Base-by-base conservation (phyloP, 2,888 invertebrate species). In the Aleiodes alternator region DNA sequence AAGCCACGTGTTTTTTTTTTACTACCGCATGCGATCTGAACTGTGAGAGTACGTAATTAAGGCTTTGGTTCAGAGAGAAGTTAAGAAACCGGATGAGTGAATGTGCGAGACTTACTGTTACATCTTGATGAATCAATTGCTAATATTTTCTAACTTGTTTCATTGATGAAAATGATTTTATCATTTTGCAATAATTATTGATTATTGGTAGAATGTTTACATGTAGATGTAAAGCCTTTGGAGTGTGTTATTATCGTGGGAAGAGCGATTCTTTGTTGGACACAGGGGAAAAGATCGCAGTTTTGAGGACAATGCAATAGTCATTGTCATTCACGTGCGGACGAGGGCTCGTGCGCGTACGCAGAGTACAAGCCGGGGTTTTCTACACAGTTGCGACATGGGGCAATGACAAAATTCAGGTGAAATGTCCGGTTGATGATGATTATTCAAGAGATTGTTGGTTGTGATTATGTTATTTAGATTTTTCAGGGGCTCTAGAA, bases 21-120 rank as follows among this genome's bases (percentile, higher is more conserved):
- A 68, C 51, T 68, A 68, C 51, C 51, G 68, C 68, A 51, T 68
- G 53, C 50, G 11, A 68, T 50, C 16, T 23, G 12, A 50, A 43
- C 34, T 23, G 14, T 9, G 43, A 43, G 43, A 23, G 64, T 55
- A 8, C 12, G 34, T 51, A 51, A 51, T 68, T 68, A 51, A 68
- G 51, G 16, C 8, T 12, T n/a, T 23, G 48, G 48, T 11, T 48
- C 23, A 11, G 7, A 51, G n/a, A 51, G 23, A 51, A 14, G 31
- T 68, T 29, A 51, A 51, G 53, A 68, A 68, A 68, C 51, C 68
- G 68, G 68, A 68, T 68, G 68, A 29, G 68, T 68, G 68, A 68
- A 68, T 51, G n/a, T 31, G 51, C 34, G 51, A 53, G 50, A 68
- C 11, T 50, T 0, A 51, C 34, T 51, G 64, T 43, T 64, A 23